Evolutionary conservation across 2,113 vertebrate species (phyloP).

Genomic region (Perccottus glenii): DNA sequence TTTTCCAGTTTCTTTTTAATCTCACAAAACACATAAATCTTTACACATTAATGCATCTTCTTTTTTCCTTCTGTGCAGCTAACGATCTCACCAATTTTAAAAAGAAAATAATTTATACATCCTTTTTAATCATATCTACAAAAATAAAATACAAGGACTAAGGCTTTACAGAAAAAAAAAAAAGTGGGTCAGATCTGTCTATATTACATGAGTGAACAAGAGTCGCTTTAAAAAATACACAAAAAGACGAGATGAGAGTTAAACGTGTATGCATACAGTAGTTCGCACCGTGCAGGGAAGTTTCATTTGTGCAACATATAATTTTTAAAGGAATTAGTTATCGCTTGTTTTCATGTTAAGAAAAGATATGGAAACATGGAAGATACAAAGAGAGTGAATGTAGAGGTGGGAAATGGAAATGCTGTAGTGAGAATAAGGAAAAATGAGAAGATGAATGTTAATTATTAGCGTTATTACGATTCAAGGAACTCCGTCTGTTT

Average conservation of each 20-base stretch:
- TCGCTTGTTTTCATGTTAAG: conserved; percentile 16
- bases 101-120: conserved; percentile 84
- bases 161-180: conserved; percentile 80
- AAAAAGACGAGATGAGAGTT: conserved; percentile 63
- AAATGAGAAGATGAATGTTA: background rate
- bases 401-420: conserved; percentile 63
- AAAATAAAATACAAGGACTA: conserved; percentile 80
- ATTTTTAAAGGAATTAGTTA: conserved; percentile 35
- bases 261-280: conserved; percentile 76
- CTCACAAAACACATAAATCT: conserved; percentile 80
- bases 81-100: conserved; percentile 73
- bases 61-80: conserved; percentile 76
- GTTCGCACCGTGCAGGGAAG: conserved; percentile 74
- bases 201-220: conserved; percentile 76
- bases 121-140: conserved; percentile 78
- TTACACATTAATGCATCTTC: conserved; percentile 56
- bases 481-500: conserved; percentile 2
- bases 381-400: conserved; percentile 37
- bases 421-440: conserved; percentile 18
- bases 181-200: conserved; percentile 72
- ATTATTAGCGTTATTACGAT: background rate
- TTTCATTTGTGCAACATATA: conserved; percentile 67
- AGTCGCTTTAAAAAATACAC: conserved; percentile 34
- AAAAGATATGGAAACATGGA: conserved; percentile 29
- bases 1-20: conserved; percentile 75